Conservation (phyloP, 1,140 invertebrate species). For the Aphelinus atriplicis region DNA sequence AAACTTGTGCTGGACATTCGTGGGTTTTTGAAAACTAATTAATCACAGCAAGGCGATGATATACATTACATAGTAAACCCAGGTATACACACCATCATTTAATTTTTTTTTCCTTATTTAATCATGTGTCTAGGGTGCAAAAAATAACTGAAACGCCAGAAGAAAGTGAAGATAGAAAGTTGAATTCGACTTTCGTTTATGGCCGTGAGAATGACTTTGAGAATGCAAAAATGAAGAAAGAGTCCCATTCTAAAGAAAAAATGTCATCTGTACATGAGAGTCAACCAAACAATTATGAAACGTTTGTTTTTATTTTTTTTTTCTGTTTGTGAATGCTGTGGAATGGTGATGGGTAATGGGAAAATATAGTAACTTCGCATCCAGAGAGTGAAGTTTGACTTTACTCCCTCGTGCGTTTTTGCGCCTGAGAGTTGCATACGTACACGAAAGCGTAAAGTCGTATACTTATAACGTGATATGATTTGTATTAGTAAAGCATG, state of each 20-base stretch:
- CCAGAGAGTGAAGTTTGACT: too few relatives aligned
- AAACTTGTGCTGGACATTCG: too few relatives aligned
- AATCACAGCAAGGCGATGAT: too few relatives aligned
- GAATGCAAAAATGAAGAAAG: constrained; percentile 26
- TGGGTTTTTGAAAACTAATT: too few relatives aligned
- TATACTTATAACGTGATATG: too few relatives aligned
- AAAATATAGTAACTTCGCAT: too few relatives aligned
- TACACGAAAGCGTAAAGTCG: too few relatives aligned
- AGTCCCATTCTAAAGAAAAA: constrained; percentile 19
- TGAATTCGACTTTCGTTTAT: constrained; percentile 37
- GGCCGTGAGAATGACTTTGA: constrained; percentile 26
- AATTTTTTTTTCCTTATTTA: constrained; percentile 23
- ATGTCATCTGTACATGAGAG: constrained; percentile 19
- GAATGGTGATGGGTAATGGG: constrained; percentile 26
- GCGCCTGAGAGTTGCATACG: too few relatives aligned
- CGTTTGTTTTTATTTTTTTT: constrained; percentile 42
- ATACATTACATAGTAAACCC: too few relatives aligned
- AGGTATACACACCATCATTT: not conserved
- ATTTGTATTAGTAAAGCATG: too few relatives aligned
- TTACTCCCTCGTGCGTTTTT: too few relatives aligned
- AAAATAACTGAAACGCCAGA: constrained; percentile 10
- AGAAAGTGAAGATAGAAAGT: constrained; percentile 6
- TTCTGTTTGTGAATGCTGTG: constrained; percentile 22
- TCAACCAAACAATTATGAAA: constrained; percentile 31
- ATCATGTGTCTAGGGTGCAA: constrained; percentile 20